Percentiles rank a stretch among this genome's conserved stretches.
phyloP scores from a whole-genome alignment of 2,113 vertebrate species.

The Numida meleagris region DNA sequence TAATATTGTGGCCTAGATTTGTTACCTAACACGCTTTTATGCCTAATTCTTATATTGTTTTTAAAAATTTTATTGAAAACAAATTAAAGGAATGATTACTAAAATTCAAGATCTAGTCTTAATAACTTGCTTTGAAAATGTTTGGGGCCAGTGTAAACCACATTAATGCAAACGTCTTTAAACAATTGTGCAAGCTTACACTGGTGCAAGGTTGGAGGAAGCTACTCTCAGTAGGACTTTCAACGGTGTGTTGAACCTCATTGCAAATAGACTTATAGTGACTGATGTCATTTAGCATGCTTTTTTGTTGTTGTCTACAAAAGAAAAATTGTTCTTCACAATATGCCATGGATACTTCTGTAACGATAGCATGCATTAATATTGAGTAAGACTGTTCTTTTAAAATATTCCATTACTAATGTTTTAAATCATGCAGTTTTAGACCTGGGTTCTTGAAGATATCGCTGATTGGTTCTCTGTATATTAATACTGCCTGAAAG shows the following conservation, averaged over 20 bases:
- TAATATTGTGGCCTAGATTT: neutral
- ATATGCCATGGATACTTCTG: constrained; percentile 54
- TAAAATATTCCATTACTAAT: constrained; percentile 24
- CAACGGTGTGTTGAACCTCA: constrained; percentile 22
- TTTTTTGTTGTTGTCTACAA: constrained; percentile 28
- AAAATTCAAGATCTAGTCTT: neutral
- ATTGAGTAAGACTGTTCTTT: constrained; percentile 49
- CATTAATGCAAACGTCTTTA: neutral
- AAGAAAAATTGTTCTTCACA: constrained; percentile 4
- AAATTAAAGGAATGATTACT: neutral
- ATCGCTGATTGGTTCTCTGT: constrained; percentile 41
- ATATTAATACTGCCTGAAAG: constrained; percentile 45
- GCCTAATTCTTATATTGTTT: neutral
- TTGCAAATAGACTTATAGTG: constrained; percentile 45
- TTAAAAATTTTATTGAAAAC: constrained; percentile 43
- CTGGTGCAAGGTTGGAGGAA: neutral
- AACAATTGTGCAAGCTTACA: neutral
- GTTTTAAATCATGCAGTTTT: constrained; percentile 49
- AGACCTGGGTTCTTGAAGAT: constrained; percentile 26
- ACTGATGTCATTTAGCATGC: constrained; percentile 41
- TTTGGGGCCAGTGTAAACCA: constrained; percentile 22
- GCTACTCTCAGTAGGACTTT: constrained; percentile 35
- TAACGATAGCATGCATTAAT: constrained; percentile 67
- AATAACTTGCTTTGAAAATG: neutral
- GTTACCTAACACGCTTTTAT: constrained; percentile 15